Conservation (phyloP, 2,888 invertebrate genomes). For the Drosophila borborema region DNA sequence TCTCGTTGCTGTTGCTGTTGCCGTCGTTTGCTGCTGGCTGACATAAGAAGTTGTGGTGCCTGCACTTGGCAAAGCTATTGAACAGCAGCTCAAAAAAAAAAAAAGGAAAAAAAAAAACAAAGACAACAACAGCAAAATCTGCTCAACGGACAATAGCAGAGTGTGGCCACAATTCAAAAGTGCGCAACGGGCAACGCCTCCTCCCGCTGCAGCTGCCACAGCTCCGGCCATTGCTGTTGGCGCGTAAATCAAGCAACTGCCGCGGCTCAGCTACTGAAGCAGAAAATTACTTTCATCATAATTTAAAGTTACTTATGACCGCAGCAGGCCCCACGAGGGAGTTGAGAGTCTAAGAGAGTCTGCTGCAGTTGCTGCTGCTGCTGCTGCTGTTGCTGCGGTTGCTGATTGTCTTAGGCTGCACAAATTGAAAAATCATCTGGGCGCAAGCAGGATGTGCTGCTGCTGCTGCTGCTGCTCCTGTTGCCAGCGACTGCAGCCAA, state of each 20-base stretch:
- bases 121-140: slow-evolving; percentile 12
- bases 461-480: slow-evolving; percentile 23
- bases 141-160: slow-evolving; percentile 54
- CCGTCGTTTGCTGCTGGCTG: slow-evolving; percentile 26
- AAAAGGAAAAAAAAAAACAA: neutral
- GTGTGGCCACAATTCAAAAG: slow-evolving; percentile 60
- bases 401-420: slow-evolving; percentile 65
- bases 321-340: slow-evolving; percentile 34
- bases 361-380: slow-evolving; percentile 17
- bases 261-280: slow-evolving; percentile 80
- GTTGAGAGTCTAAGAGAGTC: slow-evolving; percentile 25
- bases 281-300: slow-evolving; percentile 84
- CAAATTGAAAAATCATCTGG: slow-evolving; percentile 81
- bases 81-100: slow-evolving; percentile 22
- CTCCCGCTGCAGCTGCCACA: slow-evolving; percentile 6
- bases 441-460: slow-evolving; percentile 61
- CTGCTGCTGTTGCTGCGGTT: slow-evolving; percentile 47
- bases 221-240: slow-evolving; percentile 15
- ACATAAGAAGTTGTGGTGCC: slow-evolving; percentile 41
- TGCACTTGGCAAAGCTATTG: slow-evolving; percentile 53
- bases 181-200: slow-evolving; percentile 53
- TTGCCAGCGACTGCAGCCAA: slow-evolving; percentile 31
- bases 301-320: slow-evolving; percentile 80
- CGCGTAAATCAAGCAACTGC: slow-evolving; percentile 67
- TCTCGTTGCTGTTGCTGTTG: neutral